phyloP scores from a whole-genome alignment of 1,140 invertebrate genomes.

The Ceratitis capitata region DNA sequence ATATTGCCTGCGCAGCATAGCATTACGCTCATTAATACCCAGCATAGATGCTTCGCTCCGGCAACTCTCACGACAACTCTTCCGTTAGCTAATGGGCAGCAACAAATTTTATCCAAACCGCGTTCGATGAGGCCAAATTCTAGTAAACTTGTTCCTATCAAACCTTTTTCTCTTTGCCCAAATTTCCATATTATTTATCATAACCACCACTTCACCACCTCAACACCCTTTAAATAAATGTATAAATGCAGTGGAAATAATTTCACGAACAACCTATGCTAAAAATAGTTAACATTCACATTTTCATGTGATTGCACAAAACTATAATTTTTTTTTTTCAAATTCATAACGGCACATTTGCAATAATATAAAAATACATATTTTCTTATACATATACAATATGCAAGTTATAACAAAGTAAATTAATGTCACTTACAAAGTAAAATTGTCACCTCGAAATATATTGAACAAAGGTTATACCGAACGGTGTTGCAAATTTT shows the following conservation, averaged over 20 bases:
- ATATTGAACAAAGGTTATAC: not conserved
- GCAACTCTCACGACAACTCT: too few species aligned
- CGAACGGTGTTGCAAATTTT: not conserved
- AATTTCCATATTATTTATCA: too few species aligned
- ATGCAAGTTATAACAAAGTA: too few species aligned
- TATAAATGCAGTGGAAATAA: slow-evolving; percentile 7
- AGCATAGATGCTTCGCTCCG: too few species aligned
- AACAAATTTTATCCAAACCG: too few species aligned
- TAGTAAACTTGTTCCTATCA: too few species aligned
- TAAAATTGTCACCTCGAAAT: not conserved
- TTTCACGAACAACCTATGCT: slow-evolving; percentile 28
- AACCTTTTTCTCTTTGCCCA: too few species aligned
- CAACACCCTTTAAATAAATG: slow-evolving; percentile 14
- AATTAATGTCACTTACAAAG: not conserved
- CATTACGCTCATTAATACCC: too few species aligned
- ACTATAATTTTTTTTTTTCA: not conserved
- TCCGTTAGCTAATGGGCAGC: too few species aligned
- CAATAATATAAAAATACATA: not conserved
- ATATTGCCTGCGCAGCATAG: too few species aligned
- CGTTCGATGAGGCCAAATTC: too few species aligned
- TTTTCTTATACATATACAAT: too few species aligned
- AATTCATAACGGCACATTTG: not conserved
- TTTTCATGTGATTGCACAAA: slow-evolving; percentile 12
- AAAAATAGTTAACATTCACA: slow-evolving; percentile 23
- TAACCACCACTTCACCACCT: not conserved